Evolutionary conservation across 2,113 vertebrate species (phyloP), one percentile per base, ranked within the genome.

Genomic region (Hydrolagus affinis): DNA sequence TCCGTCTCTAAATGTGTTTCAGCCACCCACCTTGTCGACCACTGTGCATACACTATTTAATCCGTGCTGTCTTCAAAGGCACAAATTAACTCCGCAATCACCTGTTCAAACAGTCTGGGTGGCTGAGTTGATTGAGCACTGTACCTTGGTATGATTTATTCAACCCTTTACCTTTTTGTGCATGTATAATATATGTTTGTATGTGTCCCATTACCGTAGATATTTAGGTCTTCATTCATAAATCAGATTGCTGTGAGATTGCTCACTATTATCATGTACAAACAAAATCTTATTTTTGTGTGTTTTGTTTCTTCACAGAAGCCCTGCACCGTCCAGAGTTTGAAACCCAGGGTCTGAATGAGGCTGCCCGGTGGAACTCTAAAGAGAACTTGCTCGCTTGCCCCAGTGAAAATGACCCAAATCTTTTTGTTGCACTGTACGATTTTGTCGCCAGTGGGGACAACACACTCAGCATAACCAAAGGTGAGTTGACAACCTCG

Each of bases 391-490:
- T 99, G 19, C 94, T 99, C 85, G 95, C 97, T 0, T 95, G 96
- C 71, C 97, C 98, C 70, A 96, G 97, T 80, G 98, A 99, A 92
- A 99, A 99, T 93, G 98, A 99, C 90, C 95, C 96, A 87, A 98
- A 99, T 89, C 95, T 99, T 88, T 99, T 99, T 70, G 96, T 99
- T 88, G 98, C 98, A 83, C 96, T 99, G 59, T 99, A 99, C n/a
- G 98, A 99, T 86, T 99, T 99, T 30, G 98, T 99, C 87, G 98
- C 98, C 0, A 99, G 98, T 71, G 98, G 98, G 7, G 98, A 99
- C 89, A 99, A 99, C 93, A 99, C 97, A 25, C 96, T 99, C 76
- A 99, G 98, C 93, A 99, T 99, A 87, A 99, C 98, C 86, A 99
- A 98, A 97, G 97, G 97, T 99, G 89, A 94, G 91, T 32, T 0